Evolutionary conservation across 2,888 invertebrate species (phyloP), one percentile per base, ranked within the genome.

Genomic region (Ormyrus labotus): DNA sequence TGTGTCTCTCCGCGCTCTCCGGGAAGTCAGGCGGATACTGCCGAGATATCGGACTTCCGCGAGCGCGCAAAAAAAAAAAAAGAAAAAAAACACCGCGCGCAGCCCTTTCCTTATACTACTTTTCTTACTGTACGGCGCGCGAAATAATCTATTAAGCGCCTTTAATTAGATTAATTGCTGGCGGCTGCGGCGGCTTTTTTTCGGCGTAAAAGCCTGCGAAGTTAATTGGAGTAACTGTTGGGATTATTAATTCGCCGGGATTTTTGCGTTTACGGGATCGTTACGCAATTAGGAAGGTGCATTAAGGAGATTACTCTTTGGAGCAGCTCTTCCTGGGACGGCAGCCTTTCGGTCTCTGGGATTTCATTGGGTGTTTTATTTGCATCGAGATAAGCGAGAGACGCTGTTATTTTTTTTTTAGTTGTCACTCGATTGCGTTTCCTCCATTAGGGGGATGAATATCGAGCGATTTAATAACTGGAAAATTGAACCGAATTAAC

Each of bases 81-180:
- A n/a, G n/a, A 7, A 34, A 68, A 34, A 69, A 45, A 11, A 45
- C 45, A 8, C 45, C 7, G n/a, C 19, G 19, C 19, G 64, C 6
- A 11, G 47, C 34, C 8, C 48, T 64, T 6, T 34, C 34, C 7
- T 9, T 45, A 6, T 0, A 19, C 19, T 13, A 6, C 6, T 65
- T 50, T 50, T 65, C 67, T n/a, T 53, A 4, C 34, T 11, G 53
- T 7, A 10, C 11, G n/a, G 8, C 73, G 64, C 8, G 6, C 9
- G 5, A 53, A 53, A 60, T 45, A 19, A 67, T 74, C 74, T 58
- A 51, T 67, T 50, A 67, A 51, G 63, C 45, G 10, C 63, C 72
- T 63, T 72, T 77, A 81, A 81, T 81, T 76, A 72, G 72, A 81
- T 81, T 77, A 81, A 81, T 77, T 81, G 80, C 80, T 11, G 34